Evolutionary conservation across 2,113 vertebrate species (phyloP), one percentile per base, ranked within the genome.

Genomic region (Onychorhynchus coronatus): DNA sequence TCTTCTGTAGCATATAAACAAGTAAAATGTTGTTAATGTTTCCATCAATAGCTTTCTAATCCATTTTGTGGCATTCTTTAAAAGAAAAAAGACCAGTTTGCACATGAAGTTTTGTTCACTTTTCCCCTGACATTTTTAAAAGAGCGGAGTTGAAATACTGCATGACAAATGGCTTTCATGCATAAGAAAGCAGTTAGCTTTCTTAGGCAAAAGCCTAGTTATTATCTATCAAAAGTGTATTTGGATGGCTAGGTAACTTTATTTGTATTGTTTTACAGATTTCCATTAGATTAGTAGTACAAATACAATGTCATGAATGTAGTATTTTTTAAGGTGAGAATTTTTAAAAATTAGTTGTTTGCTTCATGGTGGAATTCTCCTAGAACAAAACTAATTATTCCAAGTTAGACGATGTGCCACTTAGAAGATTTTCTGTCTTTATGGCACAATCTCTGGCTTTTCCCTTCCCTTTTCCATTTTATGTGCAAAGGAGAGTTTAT

Each of bases 131-230:
- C 25, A 18, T 14, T 91, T 88, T 92, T 47, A 11, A 15, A 25
- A 89, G 5, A n/a, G 3, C 5, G 30, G 21, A 88, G 4, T 65
- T 82, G 53, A 92, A 83, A 65, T 68, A 72, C 5, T 58, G 28
- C 8, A 21, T 65, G 76, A 80, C 47, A 33, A 72, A 37, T 82
- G 56, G 62, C 44, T 84, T 89, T 94, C 46, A 44, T 82, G 49
- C 10, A 16, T 75, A 79, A 89, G 89, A 85, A 93, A 92, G 47
- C 46, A 41, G n/a, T 61, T 63, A n/a, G 39, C 37, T 50, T 93
- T 74, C 37, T 74, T 68, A 62, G 39, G 58, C 68, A 85, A 88
- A 94, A 44, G 10, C 28, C 9, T 37, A 62, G 28, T 19, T 56
- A 44, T 35, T 31, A 56, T 41, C 16, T 78, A 30, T 41, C 30